phyloP scores from a whole-genome alignment of 2,888 invertebrate genomes.

The Netelia virgata region DNA sequence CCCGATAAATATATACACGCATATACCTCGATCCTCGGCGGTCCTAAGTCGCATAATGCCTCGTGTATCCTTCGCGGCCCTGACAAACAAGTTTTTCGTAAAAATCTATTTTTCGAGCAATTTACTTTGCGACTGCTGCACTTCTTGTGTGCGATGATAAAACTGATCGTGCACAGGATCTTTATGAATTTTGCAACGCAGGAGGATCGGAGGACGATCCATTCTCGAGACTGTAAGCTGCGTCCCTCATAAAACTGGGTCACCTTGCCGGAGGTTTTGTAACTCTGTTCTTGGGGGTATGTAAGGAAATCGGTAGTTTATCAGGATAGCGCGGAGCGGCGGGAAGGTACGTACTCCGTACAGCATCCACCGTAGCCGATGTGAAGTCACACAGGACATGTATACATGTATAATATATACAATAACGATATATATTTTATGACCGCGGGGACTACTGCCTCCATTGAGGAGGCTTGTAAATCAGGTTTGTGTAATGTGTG shows the following conservation, averaged over 20 bases:
- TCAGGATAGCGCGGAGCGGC: neutral
- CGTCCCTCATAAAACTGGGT: constrained; percentile 76
- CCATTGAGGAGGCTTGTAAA: constrained; percentile 72
- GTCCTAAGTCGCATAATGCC: too few species aligned
- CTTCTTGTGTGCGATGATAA: neutral
- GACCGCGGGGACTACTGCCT: constrained; percentile 38
- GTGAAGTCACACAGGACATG: constrained; percentile 15
- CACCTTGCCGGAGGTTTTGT: constrained; percentile 81
- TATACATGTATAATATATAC: constrained; percentile 29
- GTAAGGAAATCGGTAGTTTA: constrained; percentile 68
- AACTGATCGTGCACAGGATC: neutral
- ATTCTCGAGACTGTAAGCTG: constrained; percentile 24
- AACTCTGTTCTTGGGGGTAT: constrained; percentile 70
- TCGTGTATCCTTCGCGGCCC: neutral
- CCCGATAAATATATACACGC: neutral
- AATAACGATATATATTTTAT: neutral
- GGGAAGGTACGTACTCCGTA: constrained; percentile 17
- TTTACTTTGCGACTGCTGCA: neutral
- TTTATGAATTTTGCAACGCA: constrained; percentile 31
- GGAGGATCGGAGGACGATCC: constrained; percentile 29
- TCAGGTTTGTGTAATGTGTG: constrained; percentile 78
- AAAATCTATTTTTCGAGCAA: too few species aligned
- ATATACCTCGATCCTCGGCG: neutral
- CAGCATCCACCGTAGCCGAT: constrained; percentile 42
- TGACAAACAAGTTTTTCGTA: constrained; percentile 19